These are phyloP conservation scores for Elymnias hypermnestra DNA, from an alignment of 1,140 invertebrate species.

Conservation along the genomic window DNA sequence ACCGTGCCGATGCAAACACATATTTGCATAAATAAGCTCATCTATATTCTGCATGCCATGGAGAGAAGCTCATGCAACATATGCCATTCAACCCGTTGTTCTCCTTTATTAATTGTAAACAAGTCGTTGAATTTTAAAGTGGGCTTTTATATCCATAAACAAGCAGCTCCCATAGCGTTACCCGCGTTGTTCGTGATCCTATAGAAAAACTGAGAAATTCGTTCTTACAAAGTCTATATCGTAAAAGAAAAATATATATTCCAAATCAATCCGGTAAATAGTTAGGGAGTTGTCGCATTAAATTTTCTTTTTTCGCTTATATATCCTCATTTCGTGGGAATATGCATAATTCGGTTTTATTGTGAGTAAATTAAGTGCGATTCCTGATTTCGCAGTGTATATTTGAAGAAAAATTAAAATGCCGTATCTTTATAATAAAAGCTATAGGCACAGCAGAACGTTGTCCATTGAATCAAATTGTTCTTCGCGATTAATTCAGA, in stretches of 20 bases:
- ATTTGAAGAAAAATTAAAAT: constrained; percentile 15
- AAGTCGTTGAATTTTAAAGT: not conserved
- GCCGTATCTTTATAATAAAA: too few species aligned
- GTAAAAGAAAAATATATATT: too few species aligned
- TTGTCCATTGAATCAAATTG: constrained; percentile 30
- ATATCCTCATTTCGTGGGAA: too few species aligned
- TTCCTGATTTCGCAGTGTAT: constrained; percentile 11
- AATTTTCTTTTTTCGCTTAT: too few species aligned
- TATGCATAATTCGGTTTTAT: constrained; percentile 24
- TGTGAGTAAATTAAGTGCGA: not conserved
- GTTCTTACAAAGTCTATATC: too few species aligned
- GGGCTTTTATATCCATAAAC: too few species aligned
- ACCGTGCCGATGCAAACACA: not conserved
- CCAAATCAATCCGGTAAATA: too few species aligned
- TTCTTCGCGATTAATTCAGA: constrained; percentile 33
- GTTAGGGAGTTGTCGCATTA: too few species aligned
- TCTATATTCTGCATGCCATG: not conserved
- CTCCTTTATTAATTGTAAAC: not conserved
- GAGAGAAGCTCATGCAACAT: not conserved
- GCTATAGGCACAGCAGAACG: too few species aligned
- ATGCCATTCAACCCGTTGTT: not conserved
- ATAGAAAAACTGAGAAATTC: too few species aligned
- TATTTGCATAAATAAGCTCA: not conserved
- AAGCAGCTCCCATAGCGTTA: too few species aligned
- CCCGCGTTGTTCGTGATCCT: too few species aligned